A percentile compares a stretch with the other conserved stretches of the same genome.
These are phyloP conservation scores for Crotalus horridus DNA, from an alignment of 2,113 vertebrate genomes.

Conservation along the genomic window DNA sequence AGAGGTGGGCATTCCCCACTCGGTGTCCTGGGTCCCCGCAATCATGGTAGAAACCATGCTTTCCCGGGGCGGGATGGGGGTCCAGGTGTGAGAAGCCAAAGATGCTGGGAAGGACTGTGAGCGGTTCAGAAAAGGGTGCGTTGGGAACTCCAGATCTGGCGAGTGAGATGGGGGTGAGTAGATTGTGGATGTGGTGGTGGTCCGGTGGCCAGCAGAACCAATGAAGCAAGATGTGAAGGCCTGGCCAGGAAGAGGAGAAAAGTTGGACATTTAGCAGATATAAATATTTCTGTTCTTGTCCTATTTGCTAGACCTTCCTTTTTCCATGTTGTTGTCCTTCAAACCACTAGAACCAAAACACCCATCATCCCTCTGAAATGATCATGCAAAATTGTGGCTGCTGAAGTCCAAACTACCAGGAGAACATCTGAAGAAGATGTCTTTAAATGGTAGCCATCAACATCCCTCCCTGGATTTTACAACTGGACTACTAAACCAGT, in stretches of 20 bases:
- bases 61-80: slow-evolving; percentile 61
- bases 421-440: not conserved
- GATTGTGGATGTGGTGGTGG: slow-evolving; percentile 74
- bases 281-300: not conserved
- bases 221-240: slow-evolving; percentile 97
- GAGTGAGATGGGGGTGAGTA: slow-evolving; percentile 55
- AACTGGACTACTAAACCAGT: no score
- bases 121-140: slow-evolving; percentile 74
- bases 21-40: slow-evolving; percentile 89
- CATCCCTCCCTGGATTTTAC: not conserved
- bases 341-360: not conserved
- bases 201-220: slow-evolving; percentile 92
- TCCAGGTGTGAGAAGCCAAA: slow-evolving; percentile 66
- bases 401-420: not conserved
- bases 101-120: slow-evolving; percentile 89
- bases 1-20: slow-evolving; percentile 96
- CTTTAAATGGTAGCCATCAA: not conserved
- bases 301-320: not conserved
- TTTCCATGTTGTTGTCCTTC: not conserved
- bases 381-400: not conserved
- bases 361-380: not conserved
- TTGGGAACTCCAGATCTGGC: slow-evolving; percentile 68
- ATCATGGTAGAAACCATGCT: slow-evolving; percentile 79
- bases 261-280: rapidly evolving
- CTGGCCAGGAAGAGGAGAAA: slow-evolving; percentile 58